Conservation (phyloP, 2,888 invertebrate species). For the Diarsia dahlii region DNA sequence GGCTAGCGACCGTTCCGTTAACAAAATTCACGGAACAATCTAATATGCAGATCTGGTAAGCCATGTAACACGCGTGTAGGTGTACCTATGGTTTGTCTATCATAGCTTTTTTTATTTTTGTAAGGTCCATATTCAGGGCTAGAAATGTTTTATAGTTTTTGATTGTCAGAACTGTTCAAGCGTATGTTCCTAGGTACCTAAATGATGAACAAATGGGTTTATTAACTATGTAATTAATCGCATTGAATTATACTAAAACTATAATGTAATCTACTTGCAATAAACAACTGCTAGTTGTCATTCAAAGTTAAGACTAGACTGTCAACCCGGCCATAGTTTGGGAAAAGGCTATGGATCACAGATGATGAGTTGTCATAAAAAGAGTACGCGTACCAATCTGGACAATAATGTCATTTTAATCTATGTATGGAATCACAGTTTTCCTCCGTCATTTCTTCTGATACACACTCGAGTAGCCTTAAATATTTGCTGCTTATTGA, state of each 20-base stretch:
- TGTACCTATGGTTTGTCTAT: slow-evolving; percentile 32
- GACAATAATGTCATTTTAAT: background rate
- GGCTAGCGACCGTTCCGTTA: slow-evolving; percentile 59
- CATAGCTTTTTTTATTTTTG: slow-evolving; percentile 19
- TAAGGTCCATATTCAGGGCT: background rate
- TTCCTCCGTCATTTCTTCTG: background rate
- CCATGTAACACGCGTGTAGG: slow-evolving; percentile 66
- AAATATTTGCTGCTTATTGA: background rate
- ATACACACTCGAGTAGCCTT: background rate
- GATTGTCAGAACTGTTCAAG: background rate
- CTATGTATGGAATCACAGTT: background rate
- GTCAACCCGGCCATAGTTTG: too few species aligned
- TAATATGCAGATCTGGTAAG: slow-evolving; percentile 77
- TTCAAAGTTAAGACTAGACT: too few species aligned
- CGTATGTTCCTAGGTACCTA: background rate
- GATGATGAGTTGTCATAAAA: background rate
- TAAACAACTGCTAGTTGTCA: background rate
- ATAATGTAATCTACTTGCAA: background rate
- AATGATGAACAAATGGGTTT: background rate
- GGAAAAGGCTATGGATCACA: too few species aligned
- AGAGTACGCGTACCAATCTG: background rate
- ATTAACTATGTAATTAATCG: background rate
- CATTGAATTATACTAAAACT: background rate
- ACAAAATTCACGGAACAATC: slow-evolving; percentile 78
- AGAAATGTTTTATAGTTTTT: background rate